Evolutionary conservation across 2,797 vertebrate genomes (phyloP), one percentile per base, ranked within the genome.

Genomic region (Hypotaenidia philippensis): DNA sequence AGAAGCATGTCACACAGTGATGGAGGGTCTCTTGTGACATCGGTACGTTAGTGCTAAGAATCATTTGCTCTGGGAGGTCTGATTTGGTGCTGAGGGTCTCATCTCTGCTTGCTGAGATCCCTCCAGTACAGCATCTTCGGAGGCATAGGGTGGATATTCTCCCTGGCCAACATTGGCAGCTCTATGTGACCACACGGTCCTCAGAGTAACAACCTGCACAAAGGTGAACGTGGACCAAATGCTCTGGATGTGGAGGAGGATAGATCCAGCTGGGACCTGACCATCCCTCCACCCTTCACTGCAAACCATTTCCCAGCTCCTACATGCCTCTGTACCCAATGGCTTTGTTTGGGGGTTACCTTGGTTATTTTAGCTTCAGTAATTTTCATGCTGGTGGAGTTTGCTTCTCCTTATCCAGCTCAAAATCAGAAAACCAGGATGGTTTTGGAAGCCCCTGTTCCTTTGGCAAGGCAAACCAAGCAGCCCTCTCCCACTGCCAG

Each of bases 141-240:
- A 63, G 56, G 34, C 23, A 82, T 56, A 5, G 14, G 40, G 60
- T 77, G 36, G 7, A 3, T 47, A 27, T 60, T 45, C 63, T 14
- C 44, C 44, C 75, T 38, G 45, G 41, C 55, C 63, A 63, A 52
- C 53, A 31, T 16, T 19, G 50, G 26, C n/a, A 7, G 22, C 69
- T 70, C 0, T 12, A 2, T 11, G 32, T 45, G 76, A 71, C 79
- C 36, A 0, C 2, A 5, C 2, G 29, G 74, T 65, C 59, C 61
- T 60, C 34, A 26, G 76, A 45, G 14, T 4, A 41, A 63, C 29
- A 22, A 52, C 38, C 41, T 65, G 63, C 27, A 1, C 8, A 4
- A 52, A 74, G 65, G 49, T 29, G 53, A 71, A 4, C 34, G 34
- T 5, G 21, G 64, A 52, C 29, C 60, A 70, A 59, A 63, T 8